These are phyloP conservation scores for Danio albolineatus DNA, from an alignment of 2,797 vertebrate genomes.

Conservation along the genomic window DNA sequence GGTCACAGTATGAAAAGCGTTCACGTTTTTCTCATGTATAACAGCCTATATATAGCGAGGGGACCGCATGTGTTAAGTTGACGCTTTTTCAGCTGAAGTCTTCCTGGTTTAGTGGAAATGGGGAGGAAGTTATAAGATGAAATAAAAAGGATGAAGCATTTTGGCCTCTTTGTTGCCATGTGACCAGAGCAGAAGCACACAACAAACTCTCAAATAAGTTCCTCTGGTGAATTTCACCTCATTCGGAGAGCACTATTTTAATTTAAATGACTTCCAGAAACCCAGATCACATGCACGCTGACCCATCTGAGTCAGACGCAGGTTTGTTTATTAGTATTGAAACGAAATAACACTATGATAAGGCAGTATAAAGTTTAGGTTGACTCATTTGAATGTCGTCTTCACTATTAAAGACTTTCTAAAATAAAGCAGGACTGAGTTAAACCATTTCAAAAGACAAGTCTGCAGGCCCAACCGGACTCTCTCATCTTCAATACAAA, in stretches of 20 bases:
- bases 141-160: conserved; percentile 64
- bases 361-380: background rate
- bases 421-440: background rate
- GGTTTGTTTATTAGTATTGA: background rate
- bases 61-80: conserved; percentile 69
- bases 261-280: background rate
- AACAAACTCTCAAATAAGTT: conserved; percentile 63
- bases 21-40: conserved; percentile 63
- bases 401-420: background rate
- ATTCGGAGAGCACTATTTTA: conserved; percentile 26
- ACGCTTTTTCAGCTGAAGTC: conserved; percentile 74
- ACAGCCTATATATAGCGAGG: conserved; percentile 72
- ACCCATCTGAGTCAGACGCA: background rate
- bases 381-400: background rate
- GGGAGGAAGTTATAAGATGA: conserved; percentile 75
- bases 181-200: conserved; percentile 67
- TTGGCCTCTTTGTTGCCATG: conserved; percentile 59
- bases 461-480: background rate
- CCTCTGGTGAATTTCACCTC: conserved; percentile 53
- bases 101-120: conserved; percentile 80
- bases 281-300: background rate
- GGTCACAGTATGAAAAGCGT: background rate
- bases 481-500: conserved; percentile 21
- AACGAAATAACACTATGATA: background rate
- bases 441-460: background rate